Percentiles rank a stretch among this genome's conserved stretches.
Conservation (phyloP, 2,888 invertebrate species). For the Nephrotoma flavescens region DNA sequence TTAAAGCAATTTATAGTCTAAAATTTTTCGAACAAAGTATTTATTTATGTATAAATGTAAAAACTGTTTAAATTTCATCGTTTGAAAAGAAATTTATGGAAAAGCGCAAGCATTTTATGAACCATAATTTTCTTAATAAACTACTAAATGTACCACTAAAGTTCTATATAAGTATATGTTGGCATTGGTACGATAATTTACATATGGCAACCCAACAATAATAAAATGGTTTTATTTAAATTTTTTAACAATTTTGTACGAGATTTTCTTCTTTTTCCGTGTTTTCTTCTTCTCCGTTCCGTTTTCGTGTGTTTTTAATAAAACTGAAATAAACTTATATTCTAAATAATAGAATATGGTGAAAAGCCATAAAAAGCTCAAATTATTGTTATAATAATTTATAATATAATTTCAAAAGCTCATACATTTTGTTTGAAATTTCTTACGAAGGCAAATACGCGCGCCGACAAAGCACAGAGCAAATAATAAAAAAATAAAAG, state of each 20-base stretch:
- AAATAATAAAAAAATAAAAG: background rate
- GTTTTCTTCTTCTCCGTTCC: background rate
- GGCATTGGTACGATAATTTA: no score
- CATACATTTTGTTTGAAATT: background rate
- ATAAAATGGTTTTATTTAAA: background rate
- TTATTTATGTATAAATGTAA: background rate
- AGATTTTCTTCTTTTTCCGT: background rate
- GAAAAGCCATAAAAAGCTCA: background rate
- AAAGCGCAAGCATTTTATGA: background rate
- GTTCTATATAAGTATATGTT: background rate
- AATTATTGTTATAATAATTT: background rate
- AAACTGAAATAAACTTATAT: background rate
- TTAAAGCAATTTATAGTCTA: background rate
- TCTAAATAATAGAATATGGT: background rate
- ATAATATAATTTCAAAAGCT: background rate
- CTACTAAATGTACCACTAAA: background rate
- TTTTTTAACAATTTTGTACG: background rate
- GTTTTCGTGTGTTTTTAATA: background rate
- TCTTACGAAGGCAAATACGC: background rate
- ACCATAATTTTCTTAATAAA: background rate
- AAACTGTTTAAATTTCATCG: background rate
- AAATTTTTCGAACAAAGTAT: background rate
- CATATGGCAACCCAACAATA: background rate
- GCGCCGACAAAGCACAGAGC: background rate
- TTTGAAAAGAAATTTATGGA: background rate